Percentiles rank a stretch among this genome's conserved stretches.
phyloP scores from a whole-genome alignment of 1,140 invertebrate species.

The Brachionus rubens region DNA sequence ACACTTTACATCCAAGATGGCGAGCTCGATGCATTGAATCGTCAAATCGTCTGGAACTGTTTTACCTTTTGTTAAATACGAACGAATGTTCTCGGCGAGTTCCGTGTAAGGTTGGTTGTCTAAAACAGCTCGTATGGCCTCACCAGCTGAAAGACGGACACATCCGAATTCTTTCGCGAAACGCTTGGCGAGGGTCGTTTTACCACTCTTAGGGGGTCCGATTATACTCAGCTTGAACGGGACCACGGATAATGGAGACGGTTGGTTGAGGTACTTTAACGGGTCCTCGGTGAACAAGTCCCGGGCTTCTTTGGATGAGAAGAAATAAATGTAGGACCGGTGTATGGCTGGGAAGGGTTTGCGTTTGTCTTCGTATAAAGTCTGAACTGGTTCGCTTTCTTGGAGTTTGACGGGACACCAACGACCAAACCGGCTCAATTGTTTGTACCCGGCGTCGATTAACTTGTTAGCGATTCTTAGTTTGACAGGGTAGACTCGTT shows the following conservation, averaged over 20 bases:
- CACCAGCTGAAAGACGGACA: constrained; percentile 57
- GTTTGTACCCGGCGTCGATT: constrained; percentile 59
- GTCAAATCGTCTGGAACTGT: constrained; percentile 58
- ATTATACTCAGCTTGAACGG: constrained; percentile 58
- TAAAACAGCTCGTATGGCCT: constrained; percentile 56
- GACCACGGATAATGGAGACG: constrained; percentile 57
- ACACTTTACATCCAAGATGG: constrained; percentile 57
- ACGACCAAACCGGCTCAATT: constrained; percentile 58
- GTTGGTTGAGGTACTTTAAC: constrained; percentile 54
- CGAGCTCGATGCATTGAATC: constrained; percentile 55
- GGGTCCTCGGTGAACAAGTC: constrained; percentile 57
- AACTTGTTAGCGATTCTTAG: constrained; percentile 54
- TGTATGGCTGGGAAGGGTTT: constrained; percentile 56
- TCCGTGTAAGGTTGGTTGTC: constrained; percentile 53
- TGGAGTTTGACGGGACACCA: constrained; percentile 59
- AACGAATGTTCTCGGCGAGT: constrained; percentile 53
- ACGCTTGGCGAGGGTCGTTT: constrained; percentile 59
- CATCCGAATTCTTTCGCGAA: constrained; percentile 59
- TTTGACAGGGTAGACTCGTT: constrained; percentile 57
- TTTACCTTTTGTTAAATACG: constrained; percentile 53
- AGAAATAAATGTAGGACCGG: constrained; percentile 57
- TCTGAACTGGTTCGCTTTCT: constrained; percentile 57
- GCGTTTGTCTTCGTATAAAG: constrained; percentile 55
- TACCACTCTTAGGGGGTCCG: constrained; percentile 61
- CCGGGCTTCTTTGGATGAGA: constrained; percentile 51